A percentile compares a stretch with the other conserved stretches of the same genome.
Conservation (phyloP, 53 echinoderm and acorn worm genomes). For the Temnopleurus reevesii region DNA sequence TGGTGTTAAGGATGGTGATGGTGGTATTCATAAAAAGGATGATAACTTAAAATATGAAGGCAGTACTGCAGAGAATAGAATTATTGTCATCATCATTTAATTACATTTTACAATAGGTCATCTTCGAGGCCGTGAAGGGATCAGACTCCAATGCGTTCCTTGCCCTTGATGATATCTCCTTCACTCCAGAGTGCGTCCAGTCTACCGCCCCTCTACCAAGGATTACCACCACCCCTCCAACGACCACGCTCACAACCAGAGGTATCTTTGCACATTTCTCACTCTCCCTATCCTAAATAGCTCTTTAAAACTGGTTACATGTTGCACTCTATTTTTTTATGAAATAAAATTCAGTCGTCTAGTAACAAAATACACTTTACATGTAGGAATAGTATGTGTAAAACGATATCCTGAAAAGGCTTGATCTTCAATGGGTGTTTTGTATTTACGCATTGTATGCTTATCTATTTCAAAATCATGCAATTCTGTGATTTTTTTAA, state of each 20-base stretch:
- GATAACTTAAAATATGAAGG: neutral
- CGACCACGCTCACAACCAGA: neutral
- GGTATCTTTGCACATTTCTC: neutral
- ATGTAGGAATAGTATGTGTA: too few species aligned
- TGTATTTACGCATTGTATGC: too few species aligned
- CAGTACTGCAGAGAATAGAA: neutral
- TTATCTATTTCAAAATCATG: too few species aligned
- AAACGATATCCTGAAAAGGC: too few species aligned
- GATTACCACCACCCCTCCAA: slow-evolving; percentile 37
- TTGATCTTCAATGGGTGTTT: too few species aligned
- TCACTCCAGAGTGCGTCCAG: slow-evolving; percentile 59
- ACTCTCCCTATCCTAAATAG: too few species aligned
- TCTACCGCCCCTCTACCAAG: slow-evolving; percentile 43
- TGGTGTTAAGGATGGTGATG: too few species aligned
- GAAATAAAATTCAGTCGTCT: too few species aligned
- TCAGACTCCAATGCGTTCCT: slow-evolving; percentile 60
- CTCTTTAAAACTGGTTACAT: neutral
- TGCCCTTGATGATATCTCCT: slow-evolving; percentile 77
- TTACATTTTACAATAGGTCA: slow-evolving; percentile 53
- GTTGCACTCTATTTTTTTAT: too few species aligned
- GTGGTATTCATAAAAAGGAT: too few species aligned
- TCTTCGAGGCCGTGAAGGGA: slow-evolving; percentile 76
- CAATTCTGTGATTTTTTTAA: too few species aligned
- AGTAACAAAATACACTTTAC: too few species aligned
- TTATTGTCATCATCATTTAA: neutral